A percentile compares a stretch with the other conserved stretches of the same genome.
Evolutionary conservation across 2,888 invertebrate genomes (phyloP).

Genomic region (Melieria crassipennis): DNA sequence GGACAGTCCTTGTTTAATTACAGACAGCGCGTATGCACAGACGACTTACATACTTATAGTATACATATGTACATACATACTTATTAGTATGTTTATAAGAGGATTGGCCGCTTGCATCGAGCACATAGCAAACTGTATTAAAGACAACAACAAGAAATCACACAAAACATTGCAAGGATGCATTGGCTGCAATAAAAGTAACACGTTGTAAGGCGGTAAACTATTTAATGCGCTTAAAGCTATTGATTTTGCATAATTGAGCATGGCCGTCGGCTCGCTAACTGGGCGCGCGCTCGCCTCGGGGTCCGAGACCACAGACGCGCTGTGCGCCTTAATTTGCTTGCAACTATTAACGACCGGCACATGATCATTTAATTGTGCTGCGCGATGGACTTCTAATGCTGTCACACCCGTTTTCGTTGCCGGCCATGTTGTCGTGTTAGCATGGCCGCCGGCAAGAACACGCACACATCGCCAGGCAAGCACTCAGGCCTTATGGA

Average conservation of each 20-base stretch:
- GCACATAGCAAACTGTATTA: background rate
- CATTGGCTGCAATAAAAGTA: background rate
- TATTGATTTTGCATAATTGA: conserved; percentile 14
- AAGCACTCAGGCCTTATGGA: conserved; percentile 15
- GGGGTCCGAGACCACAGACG: no score
- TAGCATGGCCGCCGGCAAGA: conserved; percentile 10
- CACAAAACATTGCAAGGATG: background rate
- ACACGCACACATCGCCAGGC: background rate
- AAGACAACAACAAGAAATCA: conserved; percentile 12
- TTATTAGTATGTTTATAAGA: no score
- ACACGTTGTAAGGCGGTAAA: background rate
- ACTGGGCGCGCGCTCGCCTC: no score
- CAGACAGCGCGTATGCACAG: no score
- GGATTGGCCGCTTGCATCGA: no score
- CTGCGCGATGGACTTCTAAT: no score
- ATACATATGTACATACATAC: no score
- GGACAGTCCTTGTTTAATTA: background rate
- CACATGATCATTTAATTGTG: no score
- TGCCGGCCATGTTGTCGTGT: background rate
- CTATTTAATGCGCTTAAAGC: conserved; percentile 20
- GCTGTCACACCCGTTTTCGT: background rate
- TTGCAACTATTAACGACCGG: no score
- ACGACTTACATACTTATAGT: no score
- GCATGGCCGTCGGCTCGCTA: no score
- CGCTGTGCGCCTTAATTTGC: no score